These are phyloP conservation scores for Phainopepla nitens DNA, from an alignment of 2,113 vertebrate genomes.

Conservation along the genomic window DNA sequence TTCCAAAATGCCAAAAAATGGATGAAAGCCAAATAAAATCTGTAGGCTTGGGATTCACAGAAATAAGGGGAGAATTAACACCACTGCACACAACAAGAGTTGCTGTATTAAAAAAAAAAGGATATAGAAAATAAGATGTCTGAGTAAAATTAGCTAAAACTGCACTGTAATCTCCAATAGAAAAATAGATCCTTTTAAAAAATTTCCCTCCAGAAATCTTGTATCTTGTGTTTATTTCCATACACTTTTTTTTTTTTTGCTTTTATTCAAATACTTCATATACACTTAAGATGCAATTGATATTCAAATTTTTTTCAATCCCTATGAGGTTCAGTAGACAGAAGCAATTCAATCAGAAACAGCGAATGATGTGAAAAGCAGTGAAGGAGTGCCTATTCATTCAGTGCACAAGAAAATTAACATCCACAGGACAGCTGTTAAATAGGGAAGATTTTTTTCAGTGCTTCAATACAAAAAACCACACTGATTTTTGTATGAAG, in stretches of 20 bases:
- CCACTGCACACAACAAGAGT: neutral
- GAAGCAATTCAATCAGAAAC: constrained; percentile 16
- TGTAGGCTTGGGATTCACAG: neutral
- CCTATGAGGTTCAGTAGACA: neutral
- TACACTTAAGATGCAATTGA: neutral
- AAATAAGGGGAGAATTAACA: neutral
- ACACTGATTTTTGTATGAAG: neutral
- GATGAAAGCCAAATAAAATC: neutral
- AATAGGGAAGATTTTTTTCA: neutral
- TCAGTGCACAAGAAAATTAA: neutral
- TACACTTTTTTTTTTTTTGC: neutral
- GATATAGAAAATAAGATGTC: neutral
- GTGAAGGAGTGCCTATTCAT: neutral
- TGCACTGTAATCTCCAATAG: neutral
- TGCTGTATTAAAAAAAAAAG: neutral
- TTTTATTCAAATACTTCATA: neutral
- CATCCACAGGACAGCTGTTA: neutral
- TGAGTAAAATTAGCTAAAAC: constrained; percentile 5
- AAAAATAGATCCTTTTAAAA: neutral
- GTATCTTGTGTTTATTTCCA: neutral
- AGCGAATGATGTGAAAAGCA: neutral
- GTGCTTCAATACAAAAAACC: neutral
- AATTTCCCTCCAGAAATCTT: neutral
- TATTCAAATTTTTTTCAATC: constrained; percentile 1
- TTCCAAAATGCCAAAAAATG: neutral